Conservation (phyloP, 2,888 invertebrate species). For the Pheosia tremula region DNA sequence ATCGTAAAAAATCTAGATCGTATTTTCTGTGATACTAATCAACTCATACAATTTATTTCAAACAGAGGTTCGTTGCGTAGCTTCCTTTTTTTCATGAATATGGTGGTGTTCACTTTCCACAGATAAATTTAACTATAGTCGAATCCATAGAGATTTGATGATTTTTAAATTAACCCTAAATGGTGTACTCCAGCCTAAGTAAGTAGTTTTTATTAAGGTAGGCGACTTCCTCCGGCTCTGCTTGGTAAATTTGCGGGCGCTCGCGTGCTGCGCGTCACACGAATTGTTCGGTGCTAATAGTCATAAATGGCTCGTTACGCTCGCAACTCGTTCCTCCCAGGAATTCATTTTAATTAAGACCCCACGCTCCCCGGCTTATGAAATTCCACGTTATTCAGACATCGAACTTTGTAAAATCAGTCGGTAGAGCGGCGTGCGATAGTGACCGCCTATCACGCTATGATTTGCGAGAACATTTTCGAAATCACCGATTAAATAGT, state of each 20-base stretch:
- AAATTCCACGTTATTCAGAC: slow-evolving; percentile 27
- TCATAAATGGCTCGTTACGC: slow-evolving; percentile 48
- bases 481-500: background rate
- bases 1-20: too few relatives aligned
- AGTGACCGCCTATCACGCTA: background rate
- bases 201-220: background rate
- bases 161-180: too few relatives aligned
- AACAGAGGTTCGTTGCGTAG: too few relatives aligned
- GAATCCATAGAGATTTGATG: too few relatives aligned
- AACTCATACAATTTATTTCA: too few relatives aligned
- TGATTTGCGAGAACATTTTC: background rate
- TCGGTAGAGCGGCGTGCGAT: background rate
- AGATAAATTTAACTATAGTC: too few relatives aligned
- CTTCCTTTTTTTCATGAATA: too few relatives aligned
- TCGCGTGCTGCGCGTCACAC: slow-evolving; percentile 26
- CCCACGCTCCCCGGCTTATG: slow-evolving; percentile 36
- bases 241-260: slow-evolving; percentile 18
- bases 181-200: too few relatives aligned
- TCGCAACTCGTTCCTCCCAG: slow-evolving; percentile 36
- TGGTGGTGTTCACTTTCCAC: too few relatives aligned
- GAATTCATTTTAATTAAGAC: slow-evolving; percentile 61
- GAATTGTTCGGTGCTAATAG: slow-evolving; percentile 41
- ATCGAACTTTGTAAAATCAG: slow-evolving; percentile 12
- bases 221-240: background rate
- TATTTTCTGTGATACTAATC: too few relatives aligned